Base-by-base conservation (phyloP, 1,140 invertebrate genomes). In the Aradophagus sp. region DNA sequence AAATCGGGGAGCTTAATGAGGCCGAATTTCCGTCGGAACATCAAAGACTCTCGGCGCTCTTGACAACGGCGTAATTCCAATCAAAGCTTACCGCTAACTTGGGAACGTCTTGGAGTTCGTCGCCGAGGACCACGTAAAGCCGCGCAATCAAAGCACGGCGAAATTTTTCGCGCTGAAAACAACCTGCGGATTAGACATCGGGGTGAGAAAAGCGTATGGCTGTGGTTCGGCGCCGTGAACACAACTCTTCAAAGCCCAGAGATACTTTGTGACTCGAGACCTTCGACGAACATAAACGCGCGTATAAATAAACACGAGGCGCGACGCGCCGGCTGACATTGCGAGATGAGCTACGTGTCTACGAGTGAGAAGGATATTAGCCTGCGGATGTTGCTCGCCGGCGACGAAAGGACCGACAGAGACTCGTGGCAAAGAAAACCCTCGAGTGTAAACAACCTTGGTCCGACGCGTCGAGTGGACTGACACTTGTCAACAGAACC, bases 321-420 rank as follows among this genome's bases (percentile, higher is more conserved):
- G 29, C 20, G n/a, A 48, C 56, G 44, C 39, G 38, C 31, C 8
- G 10, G 27, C 26, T 66, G 41, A 47, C 32, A 41, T 38, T 48
- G 17, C 38, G 15, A 36, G 48, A 56, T 16, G 34, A 35, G 35
- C 27, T 26, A 41, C 38, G 38, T n/a, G 38, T 12, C 52, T 41
- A 76, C 69, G 77, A 82, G 79, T 78, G 73, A 73, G 77, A n/a
- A 80, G 77, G 75, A 82, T 81, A 82, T 82, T 82, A 82, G 77
- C 76, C 68, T 77, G 73, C 71, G 26, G 42, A 79, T 74, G 78
- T 78, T 75, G 78, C 74, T 78, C 66, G 55, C 29, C 4, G n/a
- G n/a, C 29, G 29, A 31, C n/a, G n/a, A 4, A 8, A 23, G 75
- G 70, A 61, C 61, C 70, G 68, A 77, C 68, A 67, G 47, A 42